phyloP scores from a whole-genome alignment of 2,113 vertebrate species.

The Suricata suricatta region DNA sequence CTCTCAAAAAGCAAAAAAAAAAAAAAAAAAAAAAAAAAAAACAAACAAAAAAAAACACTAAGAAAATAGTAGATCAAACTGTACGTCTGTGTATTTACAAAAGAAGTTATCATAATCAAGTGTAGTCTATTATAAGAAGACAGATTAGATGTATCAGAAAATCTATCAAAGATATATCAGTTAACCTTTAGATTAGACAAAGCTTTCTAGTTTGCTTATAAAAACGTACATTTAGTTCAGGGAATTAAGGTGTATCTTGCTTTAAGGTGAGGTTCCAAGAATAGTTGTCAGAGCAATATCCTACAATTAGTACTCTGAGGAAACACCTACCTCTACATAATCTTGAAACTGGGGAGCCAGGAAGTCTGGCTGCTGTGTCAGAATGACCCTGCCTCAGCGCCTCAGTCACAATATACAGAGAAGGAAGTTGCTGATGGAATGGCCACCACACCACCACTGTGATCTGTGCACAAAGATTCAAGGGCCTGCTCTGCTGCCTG shows the following conservation, averaged over 20 bases:
- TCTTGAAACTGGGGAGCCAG: not conserved
- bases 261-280: not conserved
- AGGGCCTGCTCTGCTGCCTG: not conserved
- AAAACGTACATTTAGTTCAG: not conserved
- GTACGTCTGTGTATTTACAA: not conserved
- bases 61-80: not conserved
- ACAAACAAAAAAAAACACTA: too few species aligned
- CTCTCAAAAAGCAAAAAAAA: too few species aligned
- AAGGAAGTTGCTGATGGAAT: not conserved
- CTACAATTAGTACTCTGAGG: not conserved
- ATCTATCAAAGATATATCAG: not conserved
- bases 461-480: too few species aligned
- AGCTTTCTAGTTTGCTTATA: not conserved
- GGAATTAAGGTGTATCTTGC: not conserved
- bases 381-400: not conserved
- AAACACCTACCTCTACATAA: not conserved
- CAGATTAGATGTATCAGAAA: not conserved
- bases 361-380: not conserved
- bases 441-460: not conserved
- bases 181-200: not conserved
- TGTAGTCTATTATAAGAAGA: not conserved
- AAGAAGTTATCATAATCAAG: not conserved
- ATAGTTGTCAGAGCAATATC: not conserved
- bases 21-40: too few species aligned
- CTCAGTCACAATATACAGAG: not conserved